phyloP scores from a whole-genome alignment of 2,113 vertebrate genomes.

The Notothenia coriiceps region DNA sequence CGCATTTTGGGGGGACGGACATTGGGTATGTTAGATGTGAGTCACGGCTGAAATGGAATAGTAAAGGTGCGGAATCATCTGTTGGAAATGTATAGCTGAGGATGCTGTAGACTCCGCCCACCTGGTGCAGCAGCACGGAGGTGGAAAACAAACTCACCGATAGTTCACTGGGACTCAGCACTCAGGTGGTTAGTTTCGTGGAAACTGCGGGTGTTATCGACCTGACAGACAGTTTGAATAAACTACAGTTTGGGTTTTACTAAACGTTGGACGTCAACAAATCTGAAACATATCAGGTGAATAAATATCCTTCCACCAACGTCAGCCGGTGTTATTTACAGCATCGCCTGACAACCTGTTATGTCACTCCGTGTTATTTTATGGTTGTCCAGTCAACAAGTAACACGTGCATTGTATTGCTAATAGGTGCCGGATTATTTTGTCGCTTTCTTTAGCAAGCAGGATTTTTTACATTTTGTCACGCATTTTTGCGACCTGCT shows the following conservation, averaged over 20 bases:
- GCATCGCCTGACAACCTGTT: neutral
- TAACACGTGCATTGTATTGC: slow-evolving; percentile 66
- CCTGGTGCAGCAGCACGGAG: accelerated
- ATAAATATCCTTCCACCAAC: neutral
- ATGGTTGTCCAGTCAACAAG: slow-evolving; percentile 64
- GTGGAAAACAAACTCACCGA: slow-evolving; percentile 1
- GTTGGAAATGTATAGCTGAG: accelerated
- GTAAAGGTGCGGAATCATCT: too few relatives aligned
- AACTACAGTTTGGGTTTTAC: neutral
- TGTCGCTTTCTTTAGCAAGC: slow-evolving; percentile 6
- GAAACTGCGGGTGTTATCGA: neutral
- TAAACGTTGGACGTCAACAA: slow-evolving; percentile 20
- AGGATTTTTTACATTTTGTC: neutral
- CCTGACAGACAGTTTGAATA: neutral
- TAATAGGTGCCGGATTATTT: slow-evolving; percentile 67
- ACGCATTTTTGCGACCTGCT: neutral
- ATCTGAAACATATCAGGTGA: slow-evolving; percentile 58
- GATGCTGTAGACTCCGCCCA: slow-evolving; percentile 29
- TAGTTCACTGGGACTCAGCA: neutral
- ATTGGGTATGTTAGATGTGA: slow-evolving; percentile 9
- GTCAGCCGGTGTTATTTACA: neutral
- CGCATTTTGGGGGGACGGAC: neutral
- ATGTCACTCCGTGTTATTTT: slow-evolving; percentile 69
- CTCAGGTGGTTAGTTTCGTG: neutral
- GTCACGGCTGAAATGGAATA: accelerated